Percentiles rank a stretch among this genome's conserved stretches.
Evolutionary conservation across 2,797 vertebrate species (phyloP).

Genomic region (Myotis vivesi): DNA sequence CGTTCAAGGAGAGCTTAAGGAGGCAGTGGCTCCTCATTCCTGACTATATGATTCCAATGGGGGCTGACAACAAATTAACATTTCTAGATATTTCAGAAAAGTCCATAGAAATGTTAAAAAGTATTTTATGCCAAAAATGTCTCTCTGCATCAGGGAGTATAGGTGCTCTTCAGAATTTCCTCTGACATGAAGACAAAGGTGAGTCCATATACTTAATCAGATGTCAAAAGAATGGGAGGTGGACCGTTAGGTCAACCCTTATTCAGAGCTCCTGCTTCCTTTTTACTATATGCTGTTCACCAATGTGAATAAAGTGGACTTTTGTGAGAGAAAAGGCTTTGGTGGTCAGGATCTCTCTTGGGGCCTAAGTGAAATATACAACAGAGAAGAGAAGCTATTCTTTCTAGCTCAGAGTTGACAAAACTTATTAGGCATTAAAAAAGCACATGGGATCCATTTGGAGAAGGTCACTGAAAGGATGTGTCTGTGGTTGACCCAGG

Average conservation of each 20-base stretch:
- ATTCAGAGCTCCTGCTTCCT: not conserved
- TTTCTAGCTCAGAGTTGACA: conserved; percentile 89
- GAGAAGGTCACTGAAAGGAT: not conserved
- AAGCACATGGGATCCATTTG: conserved; percentile 89
- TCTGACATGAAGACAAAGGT: not conserved
- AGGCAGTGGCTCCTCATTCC: not conserved
- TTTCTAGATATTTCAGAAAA: conserved; percentile 23
- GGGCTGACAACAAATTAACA: not conserved
- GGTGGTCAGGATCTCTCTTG: conserved; percentile 55
- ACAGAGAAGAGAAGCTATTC: conserved; percentile 41
- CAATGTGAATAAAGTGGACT: conserved; percentile 18
- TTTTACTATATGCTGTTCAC: conserved; percentile 4
- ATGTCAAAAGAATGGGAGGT: not conserved
- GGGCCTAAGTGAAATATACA: conserved; percentile 64
- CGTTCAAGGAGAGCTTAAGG: not conserved
- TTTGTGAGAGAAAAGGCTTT: conserved; percentile 48
- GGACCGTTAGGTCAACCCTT: not conserved
- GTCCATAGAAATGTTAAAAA: not conserved
- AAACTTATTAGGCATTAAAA: conserved; percentile 92
- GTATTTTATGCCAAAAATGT: not conserved
- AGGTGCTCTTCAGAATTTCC: conserved; percentile 8
- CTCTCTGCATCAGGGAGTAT: not conserved
- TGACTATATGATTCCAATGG: not conserved
- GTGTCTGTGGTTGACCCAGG: not conserved
- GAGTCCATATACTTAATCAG: not conserved